Base-by-base conservation (phyloP, 2,888 invertebrate genomes). In the Noctua fimbriata region DNA sequence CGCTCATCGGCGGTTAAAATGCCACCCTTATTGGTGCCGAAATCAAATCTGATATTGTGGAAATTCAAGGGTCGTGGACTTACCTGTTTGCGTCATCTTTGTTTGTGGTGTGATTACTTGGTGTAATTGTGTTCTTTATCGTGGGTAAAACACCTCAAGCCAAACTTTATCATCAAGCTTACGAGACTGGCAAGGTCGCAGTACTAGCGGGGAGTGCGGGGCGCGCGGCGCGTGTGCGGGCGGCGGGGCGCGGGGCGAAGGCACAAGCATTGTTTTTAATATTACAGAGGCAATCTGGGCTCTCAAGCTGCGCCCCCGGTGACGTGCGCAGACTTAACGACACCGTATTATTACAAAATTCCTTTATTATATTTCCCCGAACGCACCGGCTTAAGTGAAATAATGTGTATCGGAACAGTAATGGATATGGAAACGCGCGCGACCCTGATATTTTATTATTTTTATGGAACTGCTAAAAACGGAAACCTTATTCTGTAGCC, bases 201-300 rank as follows among this genome's bases (percentile, higher is more conserved):
- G 71, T 69, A 21, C 18, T n/a, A 32, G 52, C 14, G 52, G 63
- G 55, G 7, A 14, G 49, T 1, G 52, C 14, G 74, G 18, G 32
- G 52, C 1, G 52, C 3, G 44, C 41, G 58, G 49, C 24, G 70
- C 66, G 41, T n/a, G 67, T 67, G 67, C 24, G 63, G 28, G 47
- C 28, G 36, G n/a, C 28, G 66, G 24, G n/a, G 28, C 36, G 67
- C 47, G 60, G 32, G 58, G 52, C n/a, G 77, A 16, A 24, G 76
- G 82, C 60, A 77, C 74, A 70, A 83, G 85, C 87, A 87, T 89
- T 90, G 88, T 90, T 92, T 92, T 90, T 91, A 92, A 92, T 92
- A 91, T 90, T 86, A 89, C 86, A 89, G 84, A 87, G 86, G 85
- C 91, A 90, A 91, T 89, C 88, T 89, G 90, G 79, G 75, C 83